A percentile compares a stretch with the other conserved stretches of the same genome.
Conservation (phyloP, 2,113 vertebrate genomes). For the Oncorhynchus clarkii region DNA sequence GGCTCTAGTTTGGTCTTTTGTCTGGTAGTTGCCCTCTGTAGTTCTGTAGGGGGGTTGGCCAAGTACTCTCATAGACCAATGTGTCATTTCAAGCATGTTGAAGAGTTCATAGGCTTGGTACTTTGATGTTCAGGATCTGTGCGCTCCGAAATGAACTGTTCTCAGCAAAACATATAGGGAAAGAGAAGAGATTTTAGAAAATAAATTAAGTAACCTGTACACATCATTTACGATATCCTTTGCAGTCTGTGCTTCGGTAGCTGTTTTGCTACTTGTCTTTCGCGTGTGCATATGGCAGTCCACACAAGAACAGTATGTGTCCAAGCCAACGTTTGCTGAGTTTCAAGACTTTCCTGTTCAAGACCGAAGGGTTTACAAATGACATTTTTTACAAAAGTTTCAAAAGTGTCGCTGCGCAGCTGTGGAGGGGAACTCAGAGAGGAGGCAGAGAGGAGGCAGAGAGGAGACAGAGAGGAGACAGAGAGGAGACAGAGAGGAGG, state of each 20-base stretch:
- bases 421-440: constrained; percentile 18
- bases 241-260: constrained; percentile 54
- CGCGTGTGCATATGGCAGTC: constrained; percentile 59
- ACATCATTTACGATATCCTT: constrained; percentile 42
- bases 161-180: constrained; percentile 36
- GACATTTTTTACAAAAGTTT: constrained; percentile 37
- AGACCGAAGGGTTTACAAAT: constrained; percentile 19
- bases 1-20: background rate
- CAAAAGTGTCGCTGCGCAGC: constrained; percentile 71
- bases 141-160: constrained; percentile 30
- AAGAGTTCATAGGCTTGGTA: background rate
- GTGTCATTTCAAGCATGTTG: background rate
- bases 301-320: constrained; percentile 14
- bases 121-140: background rate
- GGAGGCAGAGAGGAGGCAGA: too few relatives aligned
- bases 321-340: constrained; percentile 46
- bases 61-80: background rate
- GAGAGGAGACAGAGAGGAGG: too few relatives aligned
- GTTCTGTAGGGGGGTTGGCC: background rate
- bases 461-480: background rate
- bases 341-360: constrained; percentile 46
- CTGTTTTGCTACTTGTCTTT: constrained; percentile 47
- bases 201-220: constrained; percentile 48
- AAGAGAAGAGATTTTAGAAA: constrained; percentile 28
- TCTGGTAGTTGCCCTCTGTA: background rate